Conservation (phyloP, 2,888 invertebrate species). For the Cecidostiba fungosa region DNA sequence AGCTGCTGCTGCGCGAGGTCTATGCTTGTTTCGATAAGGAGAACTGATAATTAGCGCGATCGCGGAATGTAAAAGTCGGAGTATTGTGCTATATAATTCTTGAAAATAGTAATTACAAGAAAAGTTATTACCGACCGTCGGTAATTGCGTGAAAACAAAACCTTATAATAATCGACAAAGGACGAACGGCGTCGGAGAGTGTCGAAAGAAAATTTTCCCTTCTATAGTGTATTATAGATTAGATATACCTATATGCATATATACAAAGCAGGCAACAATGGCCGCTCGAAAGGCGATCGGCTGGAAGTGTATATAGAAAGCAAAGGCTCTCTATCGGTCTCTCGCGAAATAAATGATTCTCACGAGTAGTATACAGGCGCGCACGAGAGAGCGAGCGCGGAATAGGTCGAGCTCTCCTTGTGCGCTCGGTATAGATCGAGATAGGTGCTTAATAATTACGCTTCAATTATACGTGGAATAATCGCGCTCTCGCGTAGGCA, state of each 20-base stretch:
- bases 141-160: not conserved
- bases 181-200: not conserved
- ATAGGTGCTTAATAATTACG: conserved; percentile 72
- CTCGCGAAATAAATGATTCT: conserved; percentile 21
- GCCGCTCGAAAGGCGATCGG: not conserved
- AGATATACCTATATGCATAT: too few relatives aligned
- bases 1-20: not conserved
- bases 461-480: conserved; percentile 72
- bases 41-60: not conserved
- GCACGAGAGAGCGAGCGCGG: not conserved
- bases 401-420: not conserved
- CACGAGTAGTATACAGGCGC: not conserved
- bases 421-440: not conserved
- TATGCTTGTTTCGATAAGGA: not conserved
- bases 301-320: not conserved
- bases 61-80: not conserved
- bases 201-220: not conserved
- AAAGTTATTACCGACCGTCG: not conserved
- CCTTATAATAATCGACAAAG: not conserved
- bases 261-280: not conserved
- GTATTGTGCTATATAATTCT: too few relatives aligned
- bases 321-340: conserved; percentile 12
- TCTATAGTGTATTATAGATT: not conserved
- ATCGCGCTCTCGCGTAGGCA: not conserved
- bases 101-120: not conserved